Conservation (phyloP, 2,113 vertebrate genomes). For the Leptocoma aspasia region DNA sequence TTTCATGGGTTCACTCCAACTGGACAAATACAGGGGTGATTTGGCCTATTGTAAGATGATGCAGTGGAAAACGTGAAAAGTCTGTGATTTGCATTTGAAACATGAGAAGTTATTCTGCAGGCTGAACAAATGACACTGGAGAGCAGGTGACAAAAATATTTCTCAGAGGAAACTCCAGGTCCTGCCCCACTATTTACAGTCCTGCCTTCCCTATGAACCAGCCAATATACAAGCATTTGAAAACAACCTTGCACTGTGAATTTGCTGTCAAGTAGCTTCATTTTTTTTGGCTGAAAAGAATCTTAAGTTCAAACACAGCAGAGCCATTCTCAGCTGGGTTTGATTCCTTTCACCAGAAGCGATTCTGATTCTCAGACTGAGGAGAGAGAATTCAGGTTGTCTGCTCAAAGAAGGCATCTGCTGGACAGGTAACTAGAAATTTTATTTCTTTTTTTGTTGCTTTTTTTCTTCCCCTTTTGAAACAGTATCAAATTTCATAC, state of each 20-base stretch:
- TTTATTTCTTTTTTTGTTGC: neutral
- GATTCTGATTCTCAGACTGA: neutral
- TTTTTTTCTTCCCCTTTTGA: neutral
- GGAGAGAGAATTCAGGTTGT: neutral
- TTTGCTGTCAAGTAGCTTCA: neutral
- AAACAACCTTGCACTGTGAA: neutral
- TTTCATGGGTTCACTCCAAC: neutral
- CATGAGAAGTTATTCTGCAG: neutral
- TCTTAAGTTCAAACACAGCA: neutral
- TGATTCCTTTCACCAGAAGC: neutral
- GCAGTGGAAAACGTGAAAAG: neutral
- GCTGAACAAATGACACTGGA: neutral
- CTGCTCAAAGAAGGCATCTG: neutral
- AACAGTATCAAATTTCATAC: neutral
- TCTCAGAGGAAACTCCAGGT: neutral
- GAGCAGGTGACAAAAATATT: neutral
- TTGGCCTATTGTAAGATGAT: rapidly evolving
- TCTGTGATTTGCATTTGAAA: neutral
- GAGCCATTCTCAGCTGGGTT: neutral
- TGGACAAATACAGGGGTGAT: neutral
- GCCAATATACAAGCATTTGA: neutral
- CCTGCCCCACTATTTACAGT: neutral
- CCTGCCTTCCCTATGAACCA: neutral
- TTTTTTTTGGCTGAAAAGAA: neutral
- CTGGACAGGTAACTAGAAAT: neutral